Evolutionary conservation across 2,797 vertebrate species (phyloP), one percentile per base, ranked within the genome.

Genomic region (Paratrypauchen microcephalus): DNA sequence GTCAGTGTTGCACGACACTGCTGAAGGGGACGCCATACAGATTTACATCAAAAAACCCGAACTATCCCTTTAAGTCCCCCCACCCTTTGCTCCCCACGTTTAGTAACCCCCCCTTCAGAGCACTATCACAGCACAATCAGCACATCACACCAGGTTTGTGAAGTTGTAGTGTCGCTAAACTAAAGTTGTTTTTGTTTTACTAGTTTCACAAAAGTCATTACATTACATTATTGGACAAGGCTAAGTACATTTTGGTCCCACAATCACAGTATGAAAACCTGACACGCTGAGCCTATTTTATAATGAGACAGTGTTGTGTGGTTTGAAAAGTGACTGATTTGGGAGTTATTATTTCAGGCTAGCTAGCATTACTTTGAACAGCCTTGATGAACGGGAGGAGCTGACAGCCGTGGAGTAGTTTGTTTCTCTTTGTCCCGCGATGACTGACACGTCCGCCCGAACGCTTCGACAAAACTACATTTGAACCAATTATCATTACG

Each of bases 401-500:
- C 74, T 91, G 88, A 90, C 90, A 90, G 88, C 74, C 77, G 75
- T 83, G 85, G 81, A 86, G 82, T 83, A 78, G 73, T 80, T 83
- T 81, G 86, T 86, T 75, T 85, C 81, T 90, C 83, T 81, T 52
- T 39, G 87, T 89, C 86, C 79, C 75, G 79, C 81, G 79, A 65
- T 88, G 83, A 90, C 75, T 85, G 86, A 88, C 87, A 72, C 73
- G 74, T 88, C 83, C 73, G 54, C 75, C 82, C 66, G 68, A 76
- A 72, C 74, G 72, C 81, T 71, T 85, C 79, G 68, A 87, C 83
- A 87, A 90, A 87, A 81, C 72, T 72, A 85, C 79, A 91, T 84
- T 84, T 87, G 69, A 88, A 86, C 90, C 89, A 93, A 91, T 93
- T 92, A 93, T 86, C 90, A 85, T 85, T 80, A 81, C 80, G 62